Percentiles rank a stretch among this genome's conserved stretches.
Evolutionary conservation across 2,113 vertebrate genomes (phyloP).

Genomic region (Chrysochloris asiatica): DNA sequence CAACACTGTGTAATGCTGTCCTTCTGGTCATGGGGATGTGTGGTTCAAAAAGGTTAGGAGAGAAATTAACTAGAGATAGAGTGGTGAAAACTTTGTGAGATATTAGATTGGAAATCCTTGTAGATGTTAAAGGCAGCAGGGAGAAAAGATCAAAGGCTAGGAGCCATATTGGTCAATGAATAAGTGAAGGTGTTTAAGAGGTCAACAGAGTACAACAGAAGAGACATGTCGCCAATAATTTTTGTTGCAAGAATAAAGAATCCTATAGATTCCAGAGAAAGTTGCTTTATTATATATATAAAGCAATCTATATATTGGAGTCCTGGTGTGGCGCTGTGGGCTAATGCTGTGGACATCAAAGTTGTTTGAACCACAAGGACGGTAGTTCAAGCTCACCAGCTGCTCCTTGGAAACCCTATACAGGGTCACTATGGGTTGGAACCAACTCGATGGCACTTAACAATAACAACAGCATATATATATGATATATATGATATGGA

Average conservation of each 20-base stretch:
- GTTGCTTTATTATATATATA: not conserved
- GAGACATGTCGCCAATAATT: not conserved
- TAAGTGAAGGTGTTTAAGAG: not conserved
- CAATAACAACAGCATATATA: too few relatives aligned
- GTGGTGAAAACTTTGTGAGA: not conserved
- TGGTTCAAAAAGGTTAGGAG: not conserved
- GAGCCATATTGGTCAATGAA: not conserved
- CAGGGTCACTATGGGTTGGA: too few relatives aligned
- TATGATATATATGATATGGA: too few relatives aligned
- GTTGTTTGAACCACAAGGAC: too few relatives aligned
- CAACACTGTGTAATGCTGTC: fast-evolving
- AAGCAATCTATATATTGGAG: too few relatives aligned
- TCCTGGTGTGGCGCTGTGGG: too few relatives aligned
- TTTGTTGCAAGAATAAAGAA: not conserved
- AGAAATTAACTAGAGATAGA: not conserved
- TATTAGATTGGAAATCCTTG: not conserved
- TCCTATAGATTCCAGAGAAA: not conserved
- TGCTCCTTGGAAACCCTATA: too few relatives aligned
- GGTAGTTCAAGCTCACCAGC: too few relatives aligned
- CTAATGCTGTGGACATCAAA: too few relatives aligned
- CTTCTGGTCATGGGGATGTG: not conserved
- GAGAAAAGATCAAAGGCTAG: not conserved
- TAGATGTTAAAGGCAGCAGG: not conserved
- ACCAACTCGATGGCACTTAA: too few relatives aligned
- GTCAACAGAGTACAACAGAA: not conserved